Evolutionary conservation across 1,140 invertebrate species (phyloP).

Genomic region (Zaprionus nigranus): DNA sequence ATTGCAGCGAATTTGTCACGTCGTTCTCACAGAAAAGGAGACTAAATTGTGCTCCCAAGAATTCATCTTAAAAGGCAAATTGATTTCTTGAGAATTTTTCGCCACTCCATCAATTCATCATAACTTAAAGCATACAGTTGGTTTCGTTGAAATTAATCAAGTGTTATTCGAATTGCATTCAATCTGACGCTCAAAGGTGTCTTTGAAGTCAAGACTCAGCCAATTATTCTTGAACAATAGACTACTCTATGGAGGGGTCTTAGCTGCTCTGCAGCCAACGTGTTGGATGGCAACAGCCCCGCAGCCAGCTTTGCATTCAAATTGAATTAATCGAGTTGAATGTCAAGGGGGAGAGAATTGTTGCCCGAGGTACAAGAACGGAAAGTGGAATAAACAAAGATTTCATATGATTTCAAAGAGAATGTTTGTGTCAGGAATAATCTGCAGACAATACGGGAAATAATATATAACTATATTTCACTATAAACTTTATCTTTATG

Average conservation of each 20-base stretch:
- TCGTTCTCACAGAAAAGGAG: conserved; percentile 23
- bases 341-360: background rate
- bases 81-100: background rate
- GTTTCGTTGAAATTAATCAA: background rate
- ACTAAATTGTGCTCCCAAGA: conserved; percentile 27
- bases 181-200: background rate
- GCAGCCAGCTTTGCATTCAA: background rate
- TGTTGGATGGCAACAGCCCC: background rate
- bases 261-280: background rate
- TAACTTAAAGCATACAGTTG: background rate
- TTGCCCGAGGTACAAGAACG: background rate
- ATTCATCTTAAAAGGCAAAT: conserved; percentile 10
- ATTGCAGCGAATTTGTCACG: conserved; percentile 55
- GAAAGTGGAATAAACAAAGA: background rate
- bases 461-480: too few species aligned
- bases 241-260: background rate
- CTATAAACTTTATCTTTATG: too few species aligned
- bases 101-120: background rate
- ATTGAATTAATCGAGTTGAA: conserved; percentile 4
- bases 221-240: background rate
- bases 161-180: background rate
- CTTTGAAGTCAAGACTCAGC: background rate
- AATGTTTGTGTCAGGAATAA: background rate
- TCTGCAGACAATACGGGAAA: too few species aligned
- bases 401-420: background rate